Conservation (phyloP, 2,888 invertebrate genomes). For the Creontiades dilutus region DNA sequence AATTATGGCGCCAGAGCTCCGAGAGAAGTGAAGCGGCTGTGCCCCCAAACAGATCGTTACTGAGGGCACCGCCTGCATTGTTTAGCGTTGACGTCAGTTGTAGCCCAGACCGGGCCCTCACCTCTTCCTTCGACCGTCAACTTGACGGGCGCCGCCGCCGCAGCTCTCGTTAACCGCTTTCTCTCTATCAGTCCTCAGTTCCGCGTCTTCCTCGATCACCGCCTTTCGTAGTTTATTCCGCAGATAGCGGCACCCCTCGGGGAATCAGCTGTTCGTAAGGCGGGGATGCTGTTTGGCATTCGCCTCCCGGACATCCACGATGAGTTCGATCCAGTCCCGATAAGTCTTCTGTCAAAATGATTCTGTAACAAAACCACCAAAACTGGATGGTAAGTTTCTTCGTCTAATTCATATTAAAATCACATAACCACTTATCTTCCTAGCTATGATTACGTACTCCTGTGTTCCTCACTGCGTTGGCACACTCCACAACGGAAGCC, state of each 20-base stretch:
- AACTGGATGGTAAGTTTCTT: slow-evolving; percentile 2
- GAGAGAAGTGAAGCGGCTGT: slow-evolving; percentile 8
- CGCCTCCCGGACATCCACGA: not conserved
- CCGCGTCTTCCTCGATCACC: not conserved
- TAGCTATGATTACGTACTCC: too few species aligned
- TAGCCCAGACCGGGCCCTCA: slow-evolving; percentile 35
- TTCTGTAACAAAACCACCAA: not conserved
- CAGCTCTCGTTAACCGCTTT: slow-evolving; percentile 26
- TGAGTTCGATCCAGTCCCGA: not conserved
- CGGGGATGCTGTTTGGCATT: not conserved
- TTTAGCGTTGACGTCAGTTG: slow-evolving; percentile 59
- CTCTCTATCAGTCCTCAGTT: not conserved
- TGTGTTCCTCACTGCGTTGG: too few species aligned
- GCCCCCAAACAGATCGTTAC: slow-evolving; percentile 31
- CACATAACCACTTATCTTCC: too few species aligned
- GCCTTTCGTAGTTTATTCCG: not conserved
- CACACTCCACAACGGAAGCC: too few species aligned
- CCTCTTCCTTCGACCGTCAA: not conserved
- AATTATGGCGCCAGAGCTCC: not conserved
- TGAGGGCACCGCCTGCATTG: slow-evolving; percentile 35
- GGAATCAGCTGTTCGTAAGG: not conserved
- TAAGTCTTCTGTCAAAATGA: slow-evolving; percentile 3
- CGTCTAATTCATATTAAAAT: not conserved
- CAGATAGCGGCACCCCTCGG: not conserved
- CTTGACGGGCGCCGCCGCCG: not conserved